phyloP scores from a whole-genome alignment of 2,797 vertebrate species.

The Pelodytes ibericus region DNA sequence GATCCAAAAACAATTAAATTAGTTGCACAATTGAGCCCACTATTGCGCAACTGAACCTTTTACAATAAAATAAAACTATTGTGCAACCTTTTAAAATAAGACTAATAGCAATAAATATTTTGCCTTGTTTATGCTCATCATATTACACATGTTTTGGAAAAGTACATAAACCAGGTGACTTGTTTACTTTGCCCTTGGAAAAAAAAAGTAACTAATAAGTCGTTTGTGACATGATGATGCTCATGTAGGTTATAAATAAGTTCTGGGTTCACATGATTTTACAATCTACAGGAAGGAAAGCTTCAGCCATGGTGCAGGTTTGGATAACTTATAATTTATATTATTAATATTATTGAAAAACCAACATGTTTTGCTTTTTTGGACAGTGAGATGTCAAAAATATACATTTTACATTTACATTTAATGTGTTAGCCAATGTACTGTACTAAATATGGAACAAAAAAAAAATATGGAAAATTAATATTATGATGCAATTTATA shows the following conservation, averaged over 20 bases:
- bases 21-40: no score
- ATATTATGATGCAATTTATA: no score
- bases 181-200: background rate
- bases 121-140: conserved; percentile 32
- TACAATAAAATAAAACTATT: no score
- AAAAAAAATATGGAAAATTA: no score
- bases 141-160: conserved; percentile 13
- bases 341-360: background rate
- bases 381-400: no score
- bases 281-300: background rate
- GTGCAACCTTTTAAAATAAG: no score
- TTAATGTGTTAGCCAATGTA: no score
- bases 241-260: background rate
- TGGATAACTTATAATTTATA: background rate
- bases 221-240: background rate
- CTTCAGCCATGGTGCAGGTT: conserved; percentile 3
- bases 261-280: background rate
- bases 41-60: no score
- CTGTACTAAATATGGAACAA: no score
- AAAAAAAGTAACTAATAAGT: background rate
- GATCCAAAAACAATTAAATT: no score
- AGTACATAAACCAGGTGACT: background rate
- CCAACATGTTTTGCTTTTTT: no score
- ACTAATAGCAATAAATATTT: background rate
- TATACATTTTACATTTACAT: no score